Conservation (phyloP, 2,888 invertebrate genomes). For the Steromphala cineraria region DNA sequence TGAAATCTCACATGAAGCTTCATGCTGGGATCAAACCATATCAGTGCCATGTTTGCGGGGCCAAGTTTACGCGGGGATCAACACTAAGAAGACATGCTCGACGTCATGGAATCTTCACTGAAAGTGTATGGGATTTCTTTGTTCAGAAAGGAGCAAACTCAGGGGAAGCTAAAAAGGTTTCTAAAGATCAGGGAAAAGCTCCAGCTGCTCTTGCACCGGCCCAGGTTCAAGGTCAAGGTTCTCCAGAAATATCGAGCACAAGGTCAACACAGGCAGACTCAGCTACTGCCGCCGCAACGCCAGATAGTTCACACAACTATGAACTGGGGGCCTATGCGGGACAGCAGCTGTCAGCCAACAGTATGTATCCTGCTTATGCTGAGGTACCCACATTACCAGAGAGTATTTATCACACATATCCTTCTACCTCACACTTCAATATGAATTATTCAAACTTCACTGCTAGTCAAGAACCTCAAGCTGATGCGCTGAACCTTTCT, state of each 20-base stretch:
- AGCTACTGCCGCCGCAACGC: constrained; percentile 2
- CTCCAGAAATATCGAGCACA: not conserved
- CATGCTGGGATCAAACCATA: constrained; percentile 69
- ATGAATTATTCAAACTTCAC: constrained; percentile 25
- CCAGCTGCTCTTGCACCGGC: not conserved
- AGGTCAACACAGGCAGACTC: constrained; percentile 11
- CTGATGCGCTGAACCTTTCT: constrained; percentile 64
- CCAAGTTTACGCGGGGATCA: constrained; percentile 68
- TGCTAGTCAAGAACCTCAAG: constrained; percentile 56
- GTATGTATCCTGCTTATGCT: constrained; percentile 49
- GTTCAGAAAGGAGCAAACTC: constrained; percentile 27
- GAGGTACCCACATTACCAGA: not conserved
- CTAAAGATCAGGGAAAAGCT: not conserved
- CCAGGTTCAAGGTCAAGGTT: not conserved
- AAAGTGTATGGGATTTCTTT: constrained; percentile 63
- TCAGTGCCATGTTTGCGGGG: constrained; percentile 66
- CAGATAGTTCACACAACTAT: constrained; percentile 25
- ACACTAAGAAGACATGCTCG: constrained; percentile 66
- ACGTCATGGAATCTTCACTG: constrained; percentile 62
- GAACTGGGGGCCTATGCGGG: constrained; percentile 27
- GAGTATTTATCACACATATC: constrained; percentile 27
- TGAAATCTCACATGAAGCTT: constrained; percentile 70
- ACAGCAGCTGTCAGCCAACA: constrained; percentile 32
- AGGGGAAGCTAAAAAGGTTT: not conserved
- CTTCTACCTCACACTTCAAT: constrained; percentile 21